Conservation (phyloP, 2,113 vertebrate species). For the Lagopus leucura region DNA sequence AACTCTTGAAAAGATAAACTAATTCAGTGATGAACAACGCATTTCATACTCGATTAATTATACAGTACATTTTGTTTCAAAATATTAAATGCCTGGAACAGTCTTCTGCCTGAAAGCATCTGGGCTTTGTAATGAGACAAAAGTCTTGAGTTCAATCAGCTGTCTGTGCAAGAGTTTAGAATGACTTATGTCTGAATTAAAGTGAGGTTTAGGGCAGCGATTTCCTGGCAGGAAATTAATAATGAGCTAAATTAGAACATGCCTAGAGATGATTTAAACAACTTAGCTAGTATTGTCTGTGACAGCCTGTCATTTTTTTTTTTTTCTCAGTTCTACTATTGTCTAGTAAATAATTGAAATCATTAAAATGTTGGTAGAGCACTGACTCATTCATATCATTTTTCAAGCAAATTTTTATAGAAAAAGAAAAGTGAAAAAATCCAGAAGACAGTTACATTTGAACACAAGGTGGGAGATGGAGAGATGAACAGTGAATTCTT, state of each 20-base stretch:
- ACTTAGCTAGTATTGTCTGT: constrained; percentile 49
- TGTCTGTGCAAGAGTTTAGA: constrained; percentile 62
- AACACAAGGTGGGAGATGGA: neutral
- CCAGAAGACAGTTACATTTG: neutral
- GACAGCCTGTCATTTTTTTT: constrained; percentile 46
- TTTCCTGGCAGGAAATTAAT: constrained; percentile 75
- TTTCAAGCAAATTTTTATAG: neutral
- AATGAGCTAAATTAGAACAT: constrained; percentile 72
- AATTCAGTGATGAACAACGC: constrained; percentile 62
- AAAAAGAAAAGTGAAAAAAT: neutral
- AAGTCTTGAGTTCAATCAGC: constrained; percentile 62
- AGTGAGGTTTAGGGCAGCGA: constrained; percentile 59
- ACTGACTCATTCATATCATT: constrained; percentile 8
- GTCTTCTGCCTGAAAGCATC: constrained; percentile 60
- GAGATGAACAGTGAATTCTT: neutral
- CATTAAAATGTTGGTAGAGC: constrained; percentile 30
- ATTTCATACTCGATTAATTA: constrained; percentile 75
- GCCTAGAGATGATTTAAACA: constrained; percentile 71
- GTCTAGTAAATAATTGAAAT: constrained; percentile 57
- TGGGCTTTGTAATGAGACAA: constrained; percentile 63
- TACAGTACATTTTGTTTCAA: constrained; percentile 63
- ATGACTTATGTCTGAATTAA: constrained; percentile 69
- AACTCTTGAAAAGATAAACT: constrained; percentile 74
- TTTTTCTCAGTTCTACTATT: neutral
- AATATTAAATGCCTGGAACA: constrained; percentile 67